Evolutionary conservation across 2,888 invertebrate species (phyloP).

Genomic region (Lobophora halterata): DNA sequence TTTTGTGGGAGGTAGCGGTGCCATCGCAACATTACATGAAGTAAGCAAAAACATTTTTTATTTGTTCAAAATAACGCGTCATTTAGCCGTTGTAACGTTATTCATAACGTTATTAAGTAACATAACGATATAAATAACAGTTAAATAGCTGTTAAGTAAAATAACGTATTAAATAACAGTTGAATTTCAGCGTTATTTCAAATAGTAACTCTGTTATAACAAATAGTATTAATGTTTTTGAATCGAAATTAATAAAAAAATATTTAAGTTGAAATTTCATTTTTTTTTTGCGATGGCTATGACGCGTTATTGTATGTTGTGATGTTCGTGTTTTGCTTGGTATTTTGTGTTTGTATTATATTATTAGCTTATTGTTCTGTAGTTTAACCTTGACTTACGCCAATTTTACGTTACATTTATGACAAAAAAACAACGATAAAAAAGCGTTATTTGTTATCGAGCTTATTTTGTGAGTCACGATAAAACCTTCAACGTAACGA

Average conservation of each 20-base stretch:
- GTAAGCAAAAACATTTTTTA: slow-evolving; percentile 55
- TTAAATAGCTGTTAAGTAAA: not conserved
- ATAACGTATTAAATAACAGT: not conserved
- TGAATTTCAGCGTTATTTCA: not conserved
- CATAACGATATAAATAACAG: not conserved
- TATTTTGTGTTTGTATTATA: slow-evolving; percentile 24
- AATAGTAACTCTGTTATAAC: not conserved
- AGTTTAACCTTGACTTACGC: slow-evolving; percentile 10
- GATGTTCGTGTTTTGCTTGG: slow-evolving; percentile 28
- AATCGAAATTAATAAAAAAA: no score
- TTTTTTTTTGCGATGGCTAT: slow-evolving; percentile 9
- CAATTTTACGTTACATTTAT: no score
- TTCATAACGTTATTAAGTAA: slow-evolving; percentile 1
- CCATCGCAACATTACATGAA: slow-evolving; percentile 40
- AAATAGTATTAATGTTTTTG: not conserved
- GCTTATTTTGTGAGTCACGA: slow-evolving; percentile 4
- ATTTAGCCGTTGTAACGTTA: slow-evolving; percentile 21
- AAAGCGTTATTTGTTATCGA: no score
- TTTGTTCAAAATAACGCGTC: slow-evolving; percentile 24
- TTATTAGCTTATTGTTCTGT: slow-evolving; percentile 17
- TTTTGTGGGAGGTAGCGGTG: slow-evolving; percentile 32
- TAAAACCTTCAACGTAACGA: slow-evolving; percentile 6
- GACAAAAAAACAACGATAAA: no score
- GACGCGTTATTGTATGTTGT: slow-evolving; percentile 17
- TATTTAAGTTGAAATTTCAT: no score